Evolutionary conservation across 2,888 invertebrate species (phyloP), one percentile per base, ranked within the genome.

Genomic region (Platycheirus albimanus): DNA sequence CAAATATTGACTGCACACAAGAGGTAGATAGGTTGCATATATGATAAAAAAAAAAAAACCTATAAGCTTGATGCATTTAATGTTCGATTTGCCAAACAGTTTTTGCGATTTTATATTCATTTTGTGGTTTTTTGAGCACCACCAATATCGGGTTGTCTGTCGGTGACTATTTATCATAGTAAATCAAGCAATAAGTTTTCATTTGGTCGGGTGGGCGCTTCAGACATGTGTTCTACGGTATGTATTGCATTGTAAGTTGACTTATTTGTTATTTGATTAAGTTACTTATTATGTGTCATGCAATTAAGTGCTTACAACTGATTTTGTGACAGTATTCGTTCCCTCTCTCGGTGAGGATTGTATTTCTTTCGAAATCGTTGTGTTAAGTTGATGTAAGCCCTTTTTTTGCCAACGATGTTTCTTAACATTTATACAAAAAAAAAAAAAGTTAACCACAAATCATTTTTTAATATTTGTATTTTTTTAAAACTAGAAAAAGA

Each of bases 301-400:
- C 81, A 83, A 77, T 83, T 83, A 83, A 77, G 77, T 83, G 72
- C 63, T 63, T 83, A 66, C 81, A 72, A 58, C n/a, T 58, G 47
- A 70, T 66, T 71, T 33, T 30, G 17, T 80, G 80, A 75, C 80
- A 75, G 15, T 5, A 61, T 51, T n/a, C n/a, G n/a, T n/a, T n/a
- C n/a, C n/a, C n/a, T n/a, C n/a, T n/a, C n/a, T n/a, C n/a, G n/a
- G n/a, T n/a, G n/a, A 28, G 38, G 51, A 75, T 76, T 76, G 66
- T 30, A 30, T 76, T 80, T 52, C 70, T 56, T 11, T 24, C 15
- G 17, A 30, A 64, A n/a, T 43, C 20, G 56, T 47, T 1, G n/a
- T 41, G 0, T n/a, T n/a, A 36, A 58, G 63, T 15, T 41, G 51
- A 36, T 38, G 74, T 63, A 52, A 72, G 47, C 19, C 28, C 38